Evolutionary conservation across 2,113 vertebrate species (phyloP).

Genomic region (Neodon shergylaensis): DNA sequence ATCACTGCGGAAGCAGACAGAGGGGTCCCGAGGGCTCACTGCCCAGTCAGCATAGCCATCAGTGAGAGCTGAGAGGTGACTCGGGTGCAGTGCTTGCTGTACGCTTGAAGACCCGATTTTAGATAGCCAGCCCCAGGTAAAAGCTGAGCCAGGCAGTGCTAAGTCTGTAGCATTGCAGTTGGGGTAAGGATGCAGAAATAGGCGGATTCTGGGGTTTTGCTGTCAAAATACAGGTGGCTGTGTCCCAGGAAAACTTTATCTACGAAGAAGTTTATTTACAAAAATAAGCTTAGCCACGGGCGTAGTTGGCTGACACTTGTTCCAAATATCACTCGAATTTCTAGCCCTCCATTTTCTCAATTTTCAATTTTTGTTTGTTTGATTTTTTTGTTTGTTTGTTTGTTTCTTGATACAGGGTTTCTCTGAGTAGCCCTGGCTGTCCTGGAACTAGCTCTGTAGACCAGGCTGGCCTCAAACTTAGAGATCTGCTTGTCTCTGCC

Average conservation of each 20-base stretch:
- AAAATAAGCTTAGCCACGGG: background rate
- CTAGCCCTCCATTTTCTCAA: background rate
- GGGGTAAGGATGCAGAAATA: background rate
- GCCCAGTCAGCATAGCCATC: background rate
- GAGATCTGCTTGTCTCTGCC: background rate
- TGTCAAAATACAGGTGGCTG: background rate
- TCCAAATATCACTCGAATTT: slow-evolving; percentile 33
- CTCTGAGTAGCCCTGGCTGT: background rate
- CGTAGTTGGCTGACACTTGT: background rate
- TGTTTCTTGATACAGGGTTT: background rate
- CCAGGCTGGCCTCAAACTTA: background rate
- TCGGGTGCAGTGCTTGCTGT: no score
- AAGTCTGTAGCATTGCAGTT: background rate
- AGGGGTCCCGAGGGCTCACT: background rate
- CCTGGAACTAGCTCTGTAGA: background rate
- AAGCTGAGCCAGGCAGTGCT: background rate
- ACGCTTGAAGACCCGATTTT: background rate
- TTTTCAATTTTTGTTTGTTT: background rate
- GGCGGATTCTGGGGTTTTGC: background rate
- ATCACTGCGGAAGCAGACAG: background rate
- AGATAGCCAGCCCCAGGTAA: background rate
- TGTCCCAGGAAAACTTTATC: background rate
- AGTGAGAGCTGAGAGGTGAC: background rate
- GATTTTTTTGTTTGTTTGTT: background rate
- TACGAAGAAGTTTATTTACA: background rate